A percentile compares a stretch with the other conserved stretches of the same genome.
Conservation (phyloP, 2,113 vertebrate genomes). For the Sapajus apella region DNA sequence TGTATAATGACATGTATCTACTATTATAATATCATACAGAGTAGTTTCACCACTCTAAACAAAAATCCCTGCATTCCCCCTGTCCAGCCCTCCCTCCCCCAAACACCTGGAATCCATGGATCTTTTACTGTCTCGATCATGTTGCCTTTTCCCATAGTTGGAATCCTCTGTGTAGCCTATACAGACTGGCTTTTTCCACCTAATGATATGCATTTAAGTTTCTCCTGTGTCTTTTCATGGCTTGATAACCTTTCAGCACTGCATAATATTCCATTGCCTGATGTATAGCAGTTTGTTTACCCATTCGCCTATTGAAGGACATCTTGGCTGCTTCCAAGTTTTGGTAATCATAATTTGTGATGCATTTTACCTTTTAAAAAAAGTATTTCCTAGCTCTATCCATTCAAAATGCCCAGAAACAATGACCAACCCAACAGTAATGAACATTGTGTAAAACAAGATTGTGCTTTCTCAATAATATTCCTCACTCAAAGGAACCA, state of each 20-base stretch:
- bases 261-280: background rate
- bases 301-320: background rate
- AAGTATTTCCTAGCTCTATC: background rate
- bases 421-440: background rate
- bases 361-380: background rate
- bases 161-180: background rate
- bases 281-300: background rate
- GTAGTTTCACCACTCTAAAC: background rate
- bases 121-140: background rate
- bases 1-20: background rate
- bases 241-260: background rate
- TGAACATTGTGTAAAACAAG: background rate
- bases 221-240: background rate
- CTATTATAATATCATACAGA: background rate
- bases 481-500: background rate
- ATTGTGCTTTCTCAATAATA: background rate
- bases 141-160: background rate
- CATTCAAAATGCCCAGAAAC: background rate
- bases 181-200: background rate
- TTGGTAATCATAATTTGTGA: background rate
- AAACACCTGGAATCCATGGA: background rate
- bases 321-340: background rate
- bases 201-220: background rate
- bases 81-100: background rate
- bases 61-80: background rate